Base-by-base conservation (phyloP, 2,888 invertebrate genomes). In the Agrochola lychnidis region DNA sequence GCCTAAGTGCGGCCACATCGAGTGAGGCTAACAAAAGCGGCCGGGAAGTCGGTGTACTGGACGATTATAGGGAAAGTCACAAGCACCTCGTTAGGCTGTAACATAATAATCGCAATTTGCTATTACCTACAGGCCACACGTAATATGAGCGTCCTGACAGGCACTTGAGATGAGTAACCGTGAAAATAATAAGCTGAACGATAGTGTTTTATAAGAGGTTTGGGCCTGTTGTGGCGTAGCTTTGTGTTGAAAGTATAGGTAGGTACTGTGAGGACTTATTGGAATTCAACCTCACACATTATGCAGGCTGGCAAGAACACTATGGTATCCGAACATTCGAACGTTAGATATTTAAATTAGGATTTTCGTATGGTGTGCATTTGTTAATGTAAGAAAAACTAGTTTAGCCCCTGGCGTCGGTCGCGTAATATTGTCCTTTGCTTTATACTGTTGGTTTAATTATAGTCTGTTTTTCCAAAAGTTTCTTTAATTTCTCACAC, bases 21-120 rank as follows among this genome's bases (percentile, higher is more conserved):
- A 59, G 69, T 78, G 73, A 25, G 59, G 73, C 30, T 72, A 81
- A 79, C 85, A 79, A 85, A 78, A 78, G 82, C 76, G 81, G 71
- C 48, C 71, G 79, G 78, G 76, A 73, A 73, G 84, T 83, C 83
- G 85, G 81, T 73, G 70, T 36, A 42, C 63, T 67, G 69, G 68
- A 16, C 83, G 87, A 93, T 93, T 92, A 92, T 83, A 91, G 91
- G 89, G 91, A 89, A 89, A 90, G 90, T 90, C 87, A 77, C 91
- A 87, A 91, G 91, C 93, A 93, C 93, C 92, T 93, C 91, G 92
- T 93, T 93, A 91, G 85, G 82, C 78, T 82, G 84, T 89, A 90
- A 92, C 91, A 88, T 93, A 92, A 92, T 93, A 91, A 93, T 92
- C 91, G 91, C 92, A 92, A 93, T 93, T 88, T 92, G 88, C 89